Base-by-base conservation (phyloP, 2,797 vertebrate species). In the Amniataba percoides region DNA sequence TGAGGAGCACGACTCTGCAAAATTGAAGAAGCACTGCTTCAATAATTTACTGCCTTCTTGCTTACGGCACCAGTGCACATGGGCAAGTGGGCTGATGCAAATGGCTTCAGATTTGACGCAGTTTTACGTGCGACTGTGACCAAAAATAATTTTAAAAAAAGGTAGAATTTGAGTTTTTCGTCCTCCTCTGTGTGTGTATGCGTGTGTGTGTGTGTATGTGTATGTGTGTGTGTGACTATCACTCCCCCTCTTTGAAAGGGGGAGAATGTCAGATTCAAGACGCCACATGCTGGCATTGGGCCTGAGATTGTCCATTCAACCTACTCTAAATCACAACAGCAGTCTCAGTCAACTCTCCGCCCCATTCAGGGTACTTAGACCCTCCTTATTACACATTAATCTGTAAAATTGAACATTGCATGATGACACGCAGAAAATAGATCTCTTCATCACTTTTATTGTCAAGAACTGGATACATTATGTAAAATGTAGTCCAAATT, bases 231-330 rank as follows among this genome's bases (percentile, higher is more conserved):
- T 58, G n/a, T 13, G 31, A 48, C 15, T 25, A 60, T 81, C 60
- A 83, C 45, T 72, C 58, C 63, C 69, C 59, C 39, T 71, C 69
- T 71, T 62, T 58, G 15, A 6, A 39, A 56, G 21, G 46, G 51
- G 55, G 31, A 69, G 48, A 77, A 83, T 77, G 87, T 82, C 78
- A 83, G 80, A 88, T 74, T 84, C 31, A 80, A 90, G 87, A 88
- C n/a, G 68, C 85, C 82, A 59, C 71, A 74, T 9, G 61, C 75
- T 89, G 89, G 89, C 82, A 73, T 7, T 23, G 45, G 52, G 88
- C 84, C 90, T 23, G 14, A 56, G 71, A 88, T 75, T 87, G 80
- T 85, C 71, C 12, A 83, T 89, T 89, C 87, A 89, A 59, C 81
- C 78, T 49, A 80, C 78, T 82, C 67, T 25, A 48, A 71, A 81